Conservation (phyloP, 2,888 invertebrate species). For the Nemapogon koenigi region DNA sequence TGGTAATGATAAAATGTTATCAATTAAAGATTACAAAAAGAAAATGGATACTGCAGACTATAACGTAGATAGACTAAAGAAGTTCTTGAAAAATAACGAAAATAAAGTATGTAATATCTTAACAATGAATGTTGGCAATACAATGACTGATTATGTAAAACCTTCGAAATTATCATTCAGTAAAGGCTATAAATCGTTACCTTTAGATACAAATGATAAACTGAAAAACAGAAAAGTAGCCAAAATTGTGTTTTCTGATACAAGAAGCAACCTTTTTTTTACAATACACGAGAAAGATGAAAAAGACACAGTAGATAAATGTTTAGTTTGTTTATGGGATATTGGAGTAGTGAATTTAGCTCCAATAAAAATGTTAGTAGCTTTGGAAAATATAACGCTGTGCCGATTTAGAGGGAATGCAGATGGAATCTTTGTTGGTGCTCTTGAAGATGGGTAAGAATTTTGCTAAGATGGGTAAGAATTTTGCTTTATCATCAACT, state of each 20-base stretch:
- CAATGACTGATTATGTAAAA: constrained; percentile 26
- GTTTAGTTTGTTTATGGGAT: constrained; percentile 45
- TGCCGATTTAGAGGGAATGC: constrained; percentile 33
- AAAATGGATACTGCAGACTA: constrained; percentile 36
- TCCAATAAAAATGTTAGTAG: constrained; percentile 38
- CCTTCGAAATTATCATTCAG: constrained; percentile 38
- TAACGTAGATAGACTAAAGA: constrained; percentile 28
- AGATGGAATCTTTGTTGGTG: constrained; percentile 45
- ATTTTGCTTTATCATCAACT: background rate
- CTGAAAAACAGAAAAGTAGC: constrained; percentile 29
- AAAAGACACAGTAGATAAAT: constrained; percentile 21
- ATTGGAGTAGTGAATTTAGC: constrained; percentile 33
- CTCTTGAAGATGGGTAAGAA: constrained; percentile 44
- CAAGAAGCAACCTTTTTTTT: constrained; percentile 34
- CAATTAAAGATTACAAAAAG: constrained; percentile 32
- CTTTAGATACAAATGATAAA: constrained; percentile 25
- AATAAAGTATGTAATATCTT: constrained; percentile 33
- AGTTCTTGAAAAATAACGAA: constrained; percentile 41
- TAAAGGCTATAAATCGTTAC: constrained; percentile 33
- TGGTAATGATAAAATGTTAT: constrained; percentile 36
- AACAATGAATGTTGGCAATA: constrained; percentile 30
- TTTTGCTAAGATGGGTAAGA: constrained; percentile 2
- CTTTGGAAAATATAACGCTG: constrained; percentile 36
- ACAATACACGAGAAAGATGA: constrained; percentile 33
- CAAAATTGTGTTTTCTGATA: constrained; percentile 33